Base-by-base conservation (phyloP, 2,888 invertebrate species). In the Agrilus cyanescens region DNA sequence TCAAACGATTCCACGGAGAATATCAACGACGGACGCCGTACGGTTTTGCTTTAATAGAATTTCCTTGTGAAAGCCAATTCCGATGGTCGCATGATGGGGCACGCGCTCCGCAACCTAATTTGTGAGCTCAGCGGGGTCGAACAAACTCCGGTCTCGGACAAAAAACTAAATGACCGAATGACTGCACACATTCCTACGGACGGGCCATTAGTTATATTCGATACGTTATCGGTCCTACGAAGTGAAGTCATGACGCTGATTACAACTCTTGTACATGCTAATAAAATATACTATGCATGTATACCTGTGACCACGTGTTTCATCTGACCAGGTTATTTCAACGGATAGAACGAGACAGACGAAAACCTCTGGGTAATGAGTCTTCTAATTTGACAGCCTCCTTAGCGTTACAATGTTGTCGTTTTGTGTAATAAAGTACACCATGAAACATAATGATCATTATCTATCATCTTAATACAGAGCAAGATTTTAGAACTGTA, bases 71-170 rank as follows among this genome's bases (percentile, higher is more conserved):
- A 25, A 25, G 25, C 10, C 25, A 25, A 25, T 25, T 25, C n/a
- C 25, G 25, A 25, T 10, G 25, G 25, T 25, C 25, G 25, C 25
- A 25, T 25, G 25, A 45, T 40, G 43, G 45, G 59, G 60, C 59
- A 58, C 60, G 60, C 61, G 61, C 67, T 66, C 68, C 69, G 70
- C 69, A 68, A 73, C 71, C 71, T 71, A 74, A 74, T 74, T 74
- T 74, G 73, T 74, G 73, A 69, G 71, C 74, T 62, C 74, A 74
- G 74, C 74, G 61, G 74, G 74, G 62, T 65, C 70, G 71, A 71
- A 71, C 71, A 73, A 74, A 74, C 72, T 72, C 62, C 67, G 68
- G 58, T 66, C 58, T 61, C 63, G 10, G 25, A 25, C 25, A 66
- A 68, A 68, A 67, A 69, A 68, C 67, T 71, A 71, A 72, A 72